Percentiles rank a stretch among this genome's conserved stretches.
Conservation (phyloP, 2,888 invertebrate species). For the Barypeithes pellucidus region DNA sequence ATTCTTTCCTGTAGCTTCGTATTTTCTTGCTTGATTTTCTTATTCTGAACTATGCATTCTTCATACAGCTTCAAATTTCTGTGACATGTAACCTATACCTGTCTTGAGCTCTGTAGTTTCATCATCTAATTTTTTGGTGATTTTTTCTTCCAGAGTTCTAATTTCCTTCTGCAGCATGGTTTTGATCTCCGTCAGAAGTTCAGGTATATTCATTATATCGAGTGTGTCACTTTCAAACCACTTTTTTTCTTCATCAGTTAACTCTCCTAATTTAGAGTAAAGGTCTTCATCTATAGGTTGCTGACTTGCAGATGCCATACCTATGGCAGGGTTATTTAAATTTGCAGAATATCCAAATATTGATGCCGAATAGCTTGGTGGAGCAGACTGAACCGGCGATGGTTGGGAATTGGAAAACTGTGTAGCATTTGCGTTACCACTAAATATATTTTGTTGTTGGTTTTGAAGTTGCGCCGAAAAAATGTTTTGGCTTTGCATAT, state of each 20-base stretch:
- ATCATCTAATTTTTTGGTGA: too few species aligned
- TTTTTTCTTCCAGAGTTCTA: too few species aligned
- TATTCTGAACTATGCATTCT: too few species aligned
- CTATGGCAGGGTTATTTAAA: constrained; percentile 24
- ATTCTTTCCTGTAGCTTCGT: too few species aligned
- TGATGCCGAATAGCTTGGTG: constrained; percentile 43
- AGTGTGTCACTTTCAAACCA: constrained; percentile 78
- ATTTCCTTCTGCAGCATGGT: too few species aligned
- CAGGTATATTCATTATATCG: constrained; percentile 79
- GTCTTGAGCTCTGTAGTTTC: too few species aligned
- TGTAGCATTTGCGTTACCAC: neutral
- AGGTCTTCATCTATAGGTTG: constrained; percentile 52
- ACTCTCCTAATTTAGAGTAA: constrained; percentile 77
- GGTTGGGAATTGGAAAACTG: neutral
- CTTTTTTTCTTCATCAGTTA: constrained; percentile 76
- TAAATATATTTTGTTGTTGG: constrained; percentile 4
- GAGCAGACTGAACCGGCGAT: constrained; percentile 3
- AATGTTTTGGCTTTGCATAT: constrained; percentile 14
- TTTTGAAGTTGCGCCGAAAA: constrained; percentile 23
- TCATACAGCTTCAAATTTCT: too few species aligned
- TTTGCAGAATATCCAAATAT: constrained; percentile 41
- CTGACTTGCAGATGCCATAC: constrained; percentile 15
- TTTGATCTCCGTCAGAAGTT: too few species aligned
- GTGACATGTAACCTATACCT: too few species aligned
- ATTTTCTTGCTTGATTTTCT: too few species aligned